Base-by-base conservation (phyloP, 2,113 vertebrate species). In the Pristiophorus japonicus region DNA sequence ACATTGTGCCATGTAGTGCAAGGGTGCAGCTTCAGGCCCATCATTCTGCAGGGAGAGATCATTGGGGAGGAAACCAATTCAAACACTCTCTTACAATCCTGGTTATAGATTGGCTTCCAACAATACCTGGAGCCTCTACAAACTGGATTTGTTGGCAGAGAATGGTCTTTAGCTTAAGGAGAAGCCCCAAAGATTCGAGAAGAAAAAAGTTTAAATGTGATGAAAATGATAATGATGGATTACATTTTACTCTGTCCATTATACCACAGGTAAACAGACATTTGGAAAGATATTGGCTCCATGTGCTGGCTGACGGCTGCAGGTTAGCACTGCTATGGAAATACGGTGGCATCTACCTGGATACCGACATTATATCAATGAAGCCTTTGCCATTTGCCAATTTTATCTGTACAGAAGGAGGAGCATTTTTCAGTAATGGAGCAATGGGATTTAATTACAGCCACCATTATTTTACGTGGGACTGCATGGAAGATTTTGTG, bases 231-330 rank as follows among this genome's bases (percentile, higher is more conserved):
- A 4, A 38, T 63, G 5, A 62, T n/a, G 16, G 11, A 59, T 90
- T 30, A 14, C 0, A 90, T 12, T 27, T 62, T 2, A 38, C 18
- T 63, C 34, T 91, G 12, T 91, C 59, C 16, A 38, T 38, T 91
- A 34, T 22, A 62, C 16, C 34, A 63, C 34, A 92, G 88, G 34
- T 92, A 16, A 92, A 92, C 38, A 34, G 59, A 8, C 18, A 92
- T 8, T 38, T 38, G 59, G 88, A 92, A 59, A 62, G 0, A 2
- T 91, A n/a, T 62, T 91, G 88, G 88, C 18, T 22, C 30, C 88
- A 91, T 91, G 88, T 91, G 6, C 88, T 92, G 63, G 55, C 88
- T 92, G 88, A 92, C 63, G 88, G 34, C 59, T 92, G 88, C n/a
- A 92, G 88, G 22, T 63, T 92, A 38, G 88, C 88, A 38, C 34